Evolutionary conservation across 2,888 invertebrate species (phyloP).

Genomic region (Ferrisia virgata): DNA sequence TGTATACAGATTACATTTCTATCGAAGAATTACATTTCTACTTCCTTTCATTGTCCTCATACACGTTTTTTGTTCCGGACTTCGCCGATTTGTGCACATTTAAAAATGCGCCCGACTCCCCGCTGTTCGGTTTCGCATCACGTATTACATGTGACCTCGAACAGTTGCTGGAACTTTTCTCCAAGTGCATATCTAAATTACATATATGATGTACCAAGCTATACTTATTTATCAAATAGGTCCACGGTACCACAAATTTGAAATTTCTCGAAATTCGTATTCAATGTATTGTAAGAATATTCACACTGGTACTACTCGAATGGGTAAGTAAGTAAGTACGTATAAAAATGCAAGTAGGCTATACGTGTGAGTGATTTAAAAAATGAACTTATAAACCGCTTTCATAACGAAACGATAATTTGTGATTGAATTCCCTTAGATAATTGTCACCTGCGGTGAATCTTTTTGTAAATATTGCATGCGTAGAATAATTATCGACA

Average conservation of each 20-base stretch:
- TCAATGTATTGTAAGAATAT: too few relatives aligned
- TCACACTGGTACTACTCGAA: too few relatives aligned
- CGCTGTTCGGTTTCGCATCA: neutral
- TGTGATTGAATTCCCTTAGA: neutral
- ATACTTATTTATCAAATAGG: too few relatives aligned
- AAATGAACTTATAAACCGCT: neutral
- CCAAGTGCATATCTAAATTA: too few relatives aligned
- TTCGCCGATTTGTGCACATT: neutral
- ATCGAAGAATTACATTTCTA: neutral
- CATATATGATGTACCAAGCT: too few relatives aligned
- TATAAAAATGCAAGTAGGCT: too few relatives aligned
- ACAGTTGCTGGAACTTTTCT: neutral
- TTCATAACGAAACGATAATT: neutral
- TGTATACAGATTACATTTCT: neutral
- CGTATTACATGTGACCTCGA: neutral
- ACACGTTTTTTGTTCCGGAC: constrained; percentile 9
- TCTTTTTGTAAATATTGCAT: neutral
- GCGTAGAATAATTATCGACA: neutral
- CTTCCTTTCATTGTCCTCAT: constrained; percentile 8
- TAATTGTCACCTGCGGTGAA: neutral
- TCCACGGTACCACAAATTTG: too few relatives aligned
- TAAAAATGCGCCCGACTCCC: neutral
- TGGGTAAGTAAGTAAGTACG: too few relatives aligned
- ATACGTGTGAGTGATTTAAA: neutral
- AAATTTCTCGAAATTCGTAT: too few relatives aligned